phyloP scores from a whole-genome alignment of 2,888 invertebrate genomes.

The Boloria selene region DNA sequence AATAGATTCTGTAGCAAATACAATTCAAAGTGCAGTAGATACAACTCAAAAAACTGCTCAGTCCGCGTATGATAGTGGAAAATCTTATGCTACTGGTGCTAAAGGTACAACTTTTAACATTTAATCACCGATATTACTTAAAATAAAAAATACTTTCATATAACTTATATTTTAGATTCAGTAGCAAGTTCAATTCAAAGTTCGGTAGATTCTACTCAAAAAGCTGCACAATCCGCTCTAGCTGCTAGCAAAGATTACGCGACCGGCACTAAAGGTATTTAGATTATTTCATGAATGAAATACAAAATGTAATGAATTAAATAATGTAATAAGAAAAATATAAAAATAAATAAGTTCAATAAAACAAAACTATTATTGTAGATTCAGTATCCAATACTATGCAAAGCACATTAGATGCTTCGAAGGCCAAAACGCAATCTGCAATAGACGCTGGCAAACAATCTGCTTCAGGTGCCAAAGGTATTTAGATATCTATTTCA shows the following conservation, averaged over 20 bases:
- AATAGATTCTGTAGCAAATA: slow-evolving; percentile 48
- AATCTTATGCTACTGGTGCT: slow-evolving; percentile 31
- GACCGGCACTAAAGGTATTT: slow-evolving; percentile 54
- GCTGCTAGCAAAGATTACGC: slow-evolving; percentile 57
- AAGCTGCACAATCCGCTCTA: slow-evolving; percentile 54
- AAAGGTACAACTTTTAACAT: slow-evolving; percentile 36
- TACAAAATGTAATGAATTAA: no score
- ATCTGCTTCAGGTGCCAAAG: slow-evolving; percentile 58
- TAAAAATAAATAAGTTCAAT: no score
- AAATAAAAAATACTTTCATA: slow-evolving; percentile 18
- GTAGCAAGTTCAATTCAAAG: slow-evolving; percentile 49
- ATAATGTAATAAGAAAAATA: no score
- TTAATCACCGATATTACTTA: not conserved
- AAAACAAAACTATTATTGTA: slow-evolving; percentile 44
- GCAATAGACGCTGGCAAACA: slow-evolving; percentile 57
- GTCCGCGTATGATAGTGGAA: slow-evolving; percentile 45
- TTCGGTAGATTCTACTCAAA: slow-evolving; percentile 56
- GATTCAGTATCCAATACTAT: slow-evolving; percentile 60
- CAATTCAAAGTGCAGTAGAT: slow-evolving; percentile 50
- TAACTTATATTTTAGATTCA: slow-evolving; percentile 44
- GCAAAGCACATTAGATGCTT: slow-evolving; percentile 55
- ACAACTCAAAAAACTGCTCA: slow-evolving; percentile 54
- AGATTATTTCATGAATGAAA: no score
- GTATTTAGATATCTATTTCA: slow-evolving; percentile 33
- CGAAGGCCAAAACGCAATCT: slow-evolving; percentile 52